phyloP scores from a whole-genome alignment of 2,888 invertebrate genomes.

The Protonemura montana region DNA sequence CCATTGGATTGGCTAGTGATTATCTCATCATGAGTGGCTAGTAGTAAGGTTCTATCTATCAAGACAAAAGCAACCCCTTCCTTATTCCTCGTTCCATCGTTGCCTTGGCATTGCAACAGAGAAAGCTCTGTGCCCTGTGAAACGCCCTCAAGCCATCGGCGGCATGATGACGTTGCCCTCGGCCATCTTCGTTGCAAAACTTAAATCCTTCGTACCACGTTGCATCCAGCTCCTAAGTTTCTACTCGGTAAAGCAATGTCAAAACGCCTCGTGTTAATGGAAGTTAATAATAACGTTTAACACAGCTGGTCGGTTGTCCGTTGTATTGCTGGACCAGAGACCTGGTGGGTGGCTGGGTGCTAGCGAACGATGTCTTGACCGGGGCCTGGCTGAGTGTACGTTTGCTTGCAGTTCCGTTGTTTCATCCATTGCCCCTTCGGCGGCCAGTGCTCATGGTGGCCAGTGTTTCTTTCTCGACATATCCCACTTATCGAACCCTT shows the following conservation, averaged over 20 bases:
- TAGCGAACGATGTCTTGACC: constrained; percentile 37
- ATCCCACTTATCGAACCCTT: constrained; percentile 36
- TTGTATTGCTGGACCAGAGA: constrained; percentile 9
- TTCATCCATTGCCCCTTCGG: constrained; percentile 23
- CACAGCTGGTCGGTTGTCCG: constrained; percentile 5
- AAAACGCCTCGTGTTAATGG: constrained; percentile 48
- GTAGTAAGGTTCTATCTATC: not conserved
- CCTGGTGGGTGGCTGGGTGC: constrained; percentile 32
- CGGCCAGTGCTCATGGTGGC: constrained; percentile 46
- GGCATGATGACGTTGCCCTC: not conserved
- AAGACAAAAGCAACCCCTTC: not conserved
- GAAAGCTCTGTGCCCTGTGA: not conserved
- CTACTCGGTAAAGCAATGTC: constrained; percentile 55
- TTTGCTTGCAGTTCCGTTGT: constrained; percentile 38
- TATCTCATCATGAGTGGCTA: not conserved
- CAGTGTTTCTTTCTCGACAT: constrained; percentile 8
- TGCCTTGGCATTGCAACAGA: not conserved
- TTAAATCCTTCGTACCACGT: not conserved
- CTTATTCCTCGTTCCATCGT: not conserved
- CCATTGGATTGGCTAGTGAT: constrained; percentile 29
- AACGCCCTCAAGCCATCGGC: not conserved
- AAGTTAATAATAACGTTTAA: constrained; percentile 33
- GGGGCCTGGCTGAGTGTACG: constrained; percentile 46
- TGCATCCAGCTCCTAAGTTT: constrained; percentile 19
- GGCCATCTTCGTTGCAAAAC: not conserved